phyloP scores from a whole-genome alignment of 2,113 vertebrate species.

The Oryzias woworae region DNA sequence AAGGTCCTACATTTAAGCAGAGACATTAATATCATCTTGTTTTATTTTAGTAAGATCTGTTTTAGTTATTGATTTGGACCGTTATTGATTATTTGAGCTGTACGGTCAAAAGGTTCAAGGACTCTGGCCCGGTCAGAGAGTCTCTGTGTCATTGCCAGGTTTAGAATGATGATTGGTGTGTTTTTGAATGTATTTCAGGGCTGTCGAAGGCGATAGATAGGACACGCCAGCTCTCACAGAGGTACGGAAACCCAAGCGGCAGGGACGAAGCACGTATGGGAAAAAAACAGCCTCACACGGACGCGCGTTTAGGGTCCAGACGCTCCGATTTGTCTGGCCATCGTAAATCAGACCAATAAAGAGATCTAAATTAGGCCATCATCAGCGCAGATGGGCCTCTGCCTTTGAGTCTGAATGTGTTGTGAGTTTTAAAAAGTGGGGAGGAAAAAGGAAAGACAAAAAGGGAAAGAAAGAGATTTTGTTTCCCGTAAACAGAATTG shows the following conservation, averaged over 20 bases:
- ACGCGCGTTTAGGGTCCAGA: slow-evolving; percentile 51
- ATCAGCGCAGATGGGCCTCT: slow-evolving; percentile 70
- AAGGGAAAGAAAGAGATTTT: slow-evolving; percentile 59
- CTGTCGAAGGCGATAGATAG: slow-evolving; percentile 6
- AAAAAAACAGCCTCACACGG: slow-evolving; percentile 18
- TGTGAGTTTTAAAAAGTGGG: slow-evolving; percentile 28
- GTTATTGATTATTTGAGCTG: too few species aligned
- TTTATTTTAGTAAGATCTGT: background rate
- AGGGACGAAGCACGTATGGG: slow-evolving; percentile 32
- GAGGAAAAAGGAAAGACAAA: slow-evolving; percentile 38
- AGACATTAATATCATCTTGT: slow-evolving; percentile 3
- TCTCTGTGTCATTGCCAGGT: background rate
- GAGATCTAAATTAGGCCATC: slow-evolving; percentile 74
- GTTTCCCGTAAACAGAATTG: slow-evolving; percentile 67
- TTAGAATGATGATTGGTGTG: slow-evolving; percentile 14
- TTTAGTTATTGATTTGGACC: background rate
- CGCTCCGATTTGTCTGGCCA: slow-evolving; percentile 60
- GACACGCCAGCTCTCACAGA: slow-evolving; percentile 27
- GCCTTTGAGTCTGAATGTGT: slow-evolving; percentile 15
- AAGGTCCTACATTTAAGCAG: background rate
- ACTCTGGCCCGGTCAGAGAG: slow-evolving; percentile 15
- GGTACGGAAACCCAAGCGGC: slow-evolving; percentile 26
- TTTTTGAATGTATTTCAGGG: slow-evolving; percentile 36
- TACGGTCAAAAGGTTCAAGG: background rate
- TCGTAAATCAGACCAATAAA: slow-evolving; percentile 73